Evolutionary conservation across 1,140 invertebrate species (phyloP), one percentile per base, ranked within the genome.

Genomic region (Heliconius eleuchia): DNA sequence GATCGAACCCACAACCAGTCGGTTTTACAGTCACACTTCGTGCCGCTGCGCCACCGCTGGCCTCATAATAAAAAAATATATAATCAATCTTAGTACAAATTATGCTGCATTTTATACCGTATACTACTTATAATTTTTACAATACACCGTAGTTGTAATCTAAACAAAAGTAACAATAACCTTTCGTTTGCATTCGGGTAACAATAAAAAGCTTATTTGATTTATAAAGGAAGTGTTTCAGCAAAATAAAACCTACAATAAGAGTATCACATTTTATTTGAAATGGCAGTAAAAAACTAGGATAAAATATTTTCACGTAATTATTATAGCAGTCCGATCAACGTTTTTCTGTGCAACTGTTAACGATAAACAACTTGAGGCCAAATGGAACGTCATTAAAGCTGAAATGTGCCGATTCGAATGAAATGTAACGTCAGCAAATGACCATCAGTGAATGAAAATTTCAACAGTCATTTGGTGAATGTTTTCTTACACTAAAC

Each of bases 371-470:
- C 27, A 30, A 66, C 60, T 66, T 66, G 60, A 66, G 60, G 60
- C 60, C 13, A 66, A 30, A 66, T 66, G 60, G 60, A 66, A 66
- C 30, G 60, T 30, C 60, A 66, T 66, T 66, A 66, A 66, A 66
- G 27, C 60, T 66, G 60, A 66, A 66, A 66, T 66, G 60, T 66
- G 23, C 60, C 27, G 60, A 66, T 66, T 66, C 60, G 27, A 66
- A 66, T 66, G 60, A 30, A 66, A 66, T 66, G 11, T 30, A 66
- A 66, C 60, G 27, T 37, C 34, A 37, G 34, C 34, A 6, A 37
- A 37, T 37, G 34, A 37, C 34, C 34, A 37, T 6, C 6, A 37
- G 34, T 37, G 34, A 37, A 37, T 37, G 34, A 37, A 37, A 37
- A 37, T 7, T 4, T 7, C 34, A 0, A 6, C 4, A 34, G 13